Conservation (phyloP, 1,140 invertebrate genomes). For the Charaxes varanes region DNA sequence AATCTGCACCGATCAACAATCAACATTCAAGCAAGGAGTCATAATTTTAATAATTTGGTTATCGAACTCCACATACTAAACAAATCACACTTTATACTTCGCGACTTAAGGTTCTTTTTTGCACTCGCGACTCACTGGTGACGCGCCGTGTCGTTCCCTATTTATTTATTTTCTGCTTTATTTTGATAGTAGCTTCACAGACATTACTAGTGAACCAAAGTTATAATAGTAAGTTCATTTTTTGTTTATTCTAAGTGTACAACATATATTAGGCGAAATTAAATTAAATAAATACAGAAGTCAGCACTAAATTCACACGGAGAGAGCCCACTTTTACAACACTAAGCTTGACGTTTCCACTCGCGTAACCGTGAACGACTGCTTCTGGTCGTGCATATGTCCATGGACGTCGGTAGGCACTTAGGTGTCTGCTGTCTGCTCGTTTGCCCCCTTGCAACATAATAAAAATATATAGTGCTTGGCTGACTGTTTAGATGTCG, state of each 20-base stretch:
- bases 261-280: too few species aligned
- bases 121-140: conserved; percentile 19
- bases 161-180: conserved; percentile 69
- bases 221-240: conserved; percentile 5
- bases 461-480: too few species aligned
- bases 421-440: too few species aligned
- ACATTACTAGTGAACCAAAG: conserved; percentile 4
- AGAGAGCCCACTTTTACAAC: conserved; percentile 56
- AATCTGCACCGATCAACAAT: conserved; percentile 33
- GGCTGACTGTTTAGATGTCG: too few species aligned
- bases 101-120: conserved; percentile 44
- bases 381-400: conserved; percentile 62
- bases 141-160: conserved; percentile 47
- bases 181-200: conserved; percentile 49
- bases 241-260: too few species aligned
- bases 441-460: too few species aligned
- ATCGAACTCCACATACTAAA: conserved; percentile 24
- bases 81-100: conserved; percentile 37
- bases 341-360: conserved; percentile 47
- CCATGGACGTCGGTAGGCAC: too few species aligned
- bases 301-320: conserved; percentile 24
- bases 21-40: conserved; percentile 36
- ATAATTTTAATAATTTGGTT: conserved; percentile 57
- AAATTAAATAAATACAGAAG: conserved; percentile 1
- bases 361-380: conserved; percentile 65